phyloP scores from a whole-genome alignment of 2,888 invertebrate genomes.

The Diploptera punctata region DNA sequence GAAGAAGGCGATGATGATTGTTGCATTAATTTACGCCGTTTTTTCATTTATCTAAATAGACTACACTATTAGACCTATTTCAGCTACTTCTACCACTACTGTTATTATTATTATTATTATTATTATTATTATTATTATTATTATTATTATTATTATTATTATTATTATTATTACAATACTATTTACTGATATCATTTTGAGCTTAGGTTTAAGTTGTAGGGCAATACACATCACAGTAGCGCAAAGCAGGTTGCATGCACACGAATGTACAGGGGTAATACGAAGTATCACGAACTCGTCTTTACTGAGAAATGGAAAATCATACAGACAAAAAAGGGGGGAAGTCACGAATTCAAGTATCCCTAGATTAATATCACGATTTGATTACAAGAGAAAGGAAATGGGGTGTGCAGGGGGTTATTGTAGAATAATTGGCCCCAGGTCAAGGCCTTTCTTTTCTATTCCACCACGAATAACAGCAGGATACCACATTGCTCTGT shows the following conservation, averaged over 20 bases:
- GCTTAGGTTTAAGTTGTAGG: too few relatives aligned
- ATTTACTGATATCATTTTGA: too few relatives aligned
- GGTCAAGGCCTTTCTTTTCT: neutral
- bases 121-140: too few relatives aligned
- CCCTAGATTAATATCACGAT: neutral
- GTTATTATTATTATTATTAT: too few relatives aligned
- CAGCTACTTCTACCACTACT: too few relatives aligned
- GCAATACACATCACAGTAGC: neutral
- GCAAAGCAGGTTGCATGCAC: neutral
- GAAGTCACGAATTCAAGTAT: neutral
- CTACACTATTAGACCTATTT: too few relatives aligned
- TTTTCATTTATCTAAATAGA: too few relatives aligned
- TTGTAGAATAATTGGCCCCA: neutral
- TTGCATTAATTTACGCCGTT: too few relatives aligned
- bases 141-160: too few relatives aligned
- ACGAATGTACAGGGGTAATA: neutral
- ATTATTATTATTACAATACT: too few relatives aligned
- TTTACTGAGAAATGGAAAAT: neutral
- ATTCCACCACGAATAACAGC: neutral
- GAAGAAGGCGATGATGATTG: too few relatives aligned
- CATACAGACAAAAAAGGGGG: neutral
- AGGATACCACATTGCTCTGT: neutral
- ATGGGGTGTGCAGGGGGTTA: neutral
- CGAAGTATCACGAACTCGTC: neutral
- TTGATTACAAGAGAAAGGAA: neutral